These are phyloP conservation scores for Athalia circularis DNA, from an alignment of 2,888 invertebrate species.

Conservation along the genomic window DNA sequence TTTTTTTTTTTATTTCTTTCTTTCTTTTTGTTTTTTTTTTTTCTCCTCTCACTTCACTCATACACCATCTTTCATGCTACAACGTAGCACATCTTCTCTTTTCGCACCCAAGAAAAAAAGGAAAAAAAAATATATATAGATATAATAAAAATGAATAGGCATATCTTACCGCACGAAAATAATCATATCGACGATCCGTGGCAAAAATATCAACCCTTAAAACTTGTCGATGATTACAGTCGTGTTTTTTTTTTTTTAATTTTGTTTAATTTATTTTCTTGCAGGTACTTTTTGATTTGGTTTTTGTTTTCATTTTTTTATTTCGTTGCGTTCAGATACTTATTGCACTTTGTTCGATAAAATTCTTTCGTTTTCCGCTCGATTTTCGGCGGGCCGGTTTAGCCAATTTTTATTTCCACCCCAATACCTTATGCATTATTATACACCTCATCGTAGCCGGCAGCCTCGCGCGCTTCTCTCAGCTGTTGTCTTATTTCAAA, in stretches of 20 bases:
- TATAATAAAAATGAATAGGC: too few relatives aligned
- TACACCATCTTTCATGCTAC: neutral
- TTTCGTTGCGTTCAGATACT: neutral
- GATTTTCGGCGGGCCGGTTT: neutral
- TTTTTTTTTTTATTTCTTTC: neutral
- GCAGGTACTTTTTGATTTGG: neutral
- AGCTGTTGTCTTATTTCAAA: slow-evolving; percentile 54
- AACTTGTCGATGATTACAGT: too few relatives aligned
- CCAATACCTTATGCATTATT: slow-evolving; percentile 25
- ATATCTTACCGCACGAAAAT: too few relatives aligned
- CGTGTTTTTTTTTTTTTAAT: neutral
- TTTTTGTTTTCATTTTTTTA: neutral
- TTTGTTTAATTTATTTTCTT: neutral
- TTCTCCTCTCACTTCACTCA: neutral
- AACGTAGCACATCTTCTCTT: too few relatives aligned
- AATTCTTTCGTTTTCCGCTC: neutral
- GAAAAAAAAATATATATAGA: too few relatives aligned
- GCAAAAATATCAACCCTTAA: too few relatives aligned
- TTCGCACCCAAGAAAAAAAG: too few relatives aligned
- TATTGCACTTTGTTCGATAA: neutral
- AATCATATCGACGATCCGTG: too few relatives aligned
- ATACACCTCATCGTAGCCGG: too few relatives aligned
- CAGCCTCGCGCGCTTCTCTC: slow-evolving; percentile 49
- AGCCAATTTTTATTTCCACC: slow-evolving; percentile 17
- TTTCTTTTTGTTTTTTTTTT: neutral